Base-by-base conservation (phyloP, 2,113 vertebrate genomes). In the Trogon surrucura region DNA sequence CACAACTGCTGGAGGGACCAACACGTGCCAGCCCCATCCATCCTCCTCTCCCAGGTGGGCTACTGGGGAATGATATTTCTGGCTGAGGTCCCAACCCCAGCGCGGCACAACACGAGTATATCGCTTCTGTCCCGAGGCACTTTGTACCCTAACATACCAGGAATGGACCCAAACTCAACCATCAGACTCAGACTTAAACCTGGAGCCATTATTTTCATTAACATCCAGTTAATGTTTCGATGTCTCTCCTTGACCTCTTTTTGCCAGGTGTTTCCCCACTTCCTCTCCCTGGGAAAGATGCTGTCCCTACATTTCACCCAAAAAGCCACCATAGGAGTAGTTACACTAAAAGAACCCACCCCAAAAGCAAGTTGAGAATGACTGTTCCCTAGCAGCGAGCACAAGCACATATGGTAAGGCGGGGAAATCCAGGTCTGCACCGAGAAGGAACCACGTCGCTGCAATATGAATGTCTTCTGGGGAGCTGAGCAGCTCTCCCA, bases 371-470 rank as follows among this genome's bases (percentile, higher is more conserved):
- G 45, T 47, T 18, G 18, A 13, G 45, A 47, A 18, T 18, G 45
- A 47, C 45, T 47, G 45, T 47, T 47, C 45, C 18, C 45, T 47
- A 47, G 45, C 45, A 25, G 66, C 2, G 1, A 83, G 34, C 48
- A 54, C 30, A 83, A 94, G 17, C 48, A 16, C 44, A 44, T 26
- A 36, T 41, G 38, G 54, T 53, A 25, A 53, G 27, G 85, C 93
- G 95, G 96, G 96, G 91, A 97, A 97, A 92, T 38, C 93, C 96
- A 92, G 22, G 27, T 50, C 77, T 21, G 16, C 69, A 66, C 61
- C 3, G 6, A 92, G 58, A 92, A 82, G 93, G 95, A 97, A 97
- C 62, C 30, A 38, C 1, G 0, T 15, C 1, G 18, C 70, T 69
- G 77, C 53, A 32, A 32, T 10, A 61, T 3, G 1, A 71, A 34